phyloP scores from a whole-genome alignment of 2,113 vertebrate species.

The Cottus gobio region DNA sequence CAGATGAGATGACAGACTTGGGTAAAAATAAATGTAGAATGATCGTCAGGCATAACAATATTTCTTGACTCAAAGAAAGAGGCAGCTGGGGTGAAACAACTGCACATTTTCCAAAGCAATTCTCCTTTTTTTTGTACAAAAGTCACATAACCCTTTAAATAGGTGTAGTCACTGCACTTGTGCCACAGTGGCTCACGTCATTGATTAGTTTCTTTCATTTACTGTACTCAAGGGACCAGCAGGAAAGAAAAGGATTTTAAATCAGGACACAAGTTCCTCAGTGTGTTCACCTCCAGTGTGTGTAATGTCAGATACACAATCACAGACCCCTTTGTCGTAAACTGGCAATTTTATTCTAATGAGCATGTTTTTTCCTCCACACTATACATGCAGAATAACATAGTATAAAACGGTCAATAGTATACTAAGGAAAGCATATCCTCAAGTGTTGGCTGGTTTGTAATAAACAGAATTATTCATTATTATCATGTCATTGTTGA shows the following conservation, averaged over 20 bases:
- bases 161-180: background rate
- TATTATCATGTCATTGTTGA: conserved; percentile 26
- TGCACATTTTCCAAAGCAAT: background rate
- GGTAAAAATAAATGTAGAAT: background rate
- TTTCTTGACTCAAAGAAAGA: background rate
- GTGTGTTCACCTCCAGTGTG: background rate
- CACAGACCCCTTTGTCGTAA: background rate
- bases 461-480: conserved; percentile 45
- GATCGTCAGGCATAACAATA: background rate
- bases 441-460: background rate
- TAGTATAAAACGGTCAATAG: background rate
- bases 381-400: background rate
- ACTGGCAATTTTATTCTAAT: background rate
- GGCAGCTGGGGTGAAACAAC: background rate
- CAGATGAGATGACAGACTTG: background rate
- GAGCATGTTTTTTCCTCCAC: background rate
- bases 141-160: conserved; percentile 3
- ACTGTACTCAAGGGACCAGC: background rate
- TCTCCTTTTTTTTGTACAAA: background rate
- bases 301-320: background rate
- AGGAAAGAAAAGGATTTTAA: conserved; percentile 6
- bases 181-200: background rate
- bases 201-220: conserved; percentile 7
- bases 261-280: conserved; percentile 5
- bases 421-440: background rate